Evolutionary conservation across 2,113 vertebrate species (phyloP).

Genomic region (Furnarius figulus): DNA sequence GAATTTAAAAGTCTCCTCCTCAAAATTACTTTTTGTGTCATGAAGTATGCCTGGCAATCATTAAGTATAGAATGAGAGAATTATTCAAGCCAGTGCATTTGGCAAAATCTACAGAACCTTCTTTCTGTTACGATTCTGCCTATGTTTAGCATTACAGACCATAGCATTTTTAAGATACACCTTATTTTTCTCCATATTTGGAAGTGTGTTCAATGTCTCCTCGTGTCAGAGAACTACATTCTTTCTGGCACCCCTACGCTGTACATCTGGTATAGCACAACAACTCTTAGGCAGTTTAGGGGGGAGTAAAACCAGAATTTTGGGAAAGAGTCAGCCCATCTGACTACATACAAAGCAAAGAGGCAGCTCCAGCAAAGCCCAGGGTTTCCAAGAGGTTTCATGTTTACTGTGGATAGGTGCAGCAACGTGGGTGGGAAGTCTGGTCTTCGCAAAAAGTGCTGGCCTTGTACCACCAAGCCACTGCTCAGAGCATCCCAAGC

Average conservation of each 20-base stretch:
- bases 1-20: neutral
- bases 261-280: neutral
- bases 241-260: neutral
- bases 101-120: neutral
- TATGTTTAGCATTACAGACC: neutral
- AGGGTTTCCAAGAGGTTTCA: neutral
- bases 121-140: neutral
- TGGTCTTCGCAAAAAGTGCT: neutral
- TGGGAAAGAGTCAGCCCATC: neutral
- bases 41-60: neutral
- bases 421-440: neutral
- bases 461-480: neutral
- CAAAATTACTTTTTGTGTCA: neutral
- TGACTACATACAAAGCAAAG: neutral
- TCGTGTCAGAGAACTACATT: neutral
- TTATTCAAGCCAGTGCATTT: neutral
- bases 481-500: neutral
- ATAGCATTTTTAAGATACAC: neutral
- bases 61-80: constrained; percentile 3
- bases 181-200: neutral
- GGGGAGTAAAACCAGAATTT: neutral
- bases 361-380: neutral
- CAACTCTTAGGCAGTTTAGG: neutral
- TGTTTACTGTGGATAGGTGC: neutral
- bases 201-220: neutral